Percentiles rank a stretch among this genome's conserved stretches.
These are phyloP conservation scores for Sebastes iracundus DNA, from an alignment of 2,797 vertebrate species.

Conservation along the genomic window DNA sequence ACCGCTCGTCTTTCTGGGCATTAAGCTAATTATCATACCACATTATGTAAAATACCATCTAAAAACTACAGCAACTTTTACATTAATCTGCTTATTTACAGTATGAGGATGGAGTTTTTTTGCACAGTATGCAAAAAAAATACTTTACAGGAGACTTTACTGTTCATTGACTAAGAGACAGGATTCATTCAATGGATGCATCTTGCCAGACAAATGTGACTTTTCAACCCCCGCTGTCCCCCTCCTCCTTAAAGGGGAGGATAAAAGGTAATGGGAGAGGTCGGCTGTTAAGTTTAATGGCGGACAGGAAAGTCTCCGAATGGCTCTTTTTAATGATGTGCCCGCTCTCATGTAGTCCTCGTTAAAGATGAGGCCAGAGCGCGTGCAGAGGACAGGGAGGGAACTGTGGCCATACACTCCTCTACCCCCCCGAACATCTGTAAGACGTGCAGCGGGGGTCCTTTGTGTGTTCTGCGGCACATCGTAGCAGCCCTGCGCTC, in stretches of 20 bases:
- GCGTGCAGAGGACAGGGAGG: conserved; percentile 60
- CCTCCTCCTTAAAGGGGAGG: conserved; percentile 67
- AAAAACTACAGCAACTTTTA: conserved; percentile 10
- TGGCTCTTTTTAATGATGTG: conserved; percentile 89
- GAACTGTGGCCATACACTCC: conserved; percentile 48
- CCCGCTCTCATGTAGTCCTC: conserved; percentile 84
- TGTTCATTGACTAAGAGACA: conserved; percentile 29
- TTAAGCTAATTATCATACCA: conserved; percentile 59
- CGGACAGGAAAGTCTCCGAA: conserved; percentile 89
- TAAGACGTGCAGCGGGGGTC: conserved; percentile 34
- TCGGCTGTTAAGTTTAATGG: conserved; percentile 91
- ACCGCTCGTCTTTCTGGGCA: conserved; percentile 47
- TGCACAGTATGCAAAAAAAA: background rate
- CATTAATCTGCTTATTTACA: conserved; percentile 20
- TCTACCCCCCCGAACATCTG: conserved; percentile 31
- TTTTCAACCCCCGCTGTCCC: conserved; percentile 80
- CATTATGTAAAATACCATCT: conserved; percentile 49
- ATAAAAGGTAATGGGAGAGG: conserved; percentile 86
- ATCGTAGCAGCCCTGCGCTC: conserved; percentile 41
- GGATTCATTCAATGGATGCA: conserved; percentile 58
- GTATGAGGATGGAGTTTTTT: background rate
- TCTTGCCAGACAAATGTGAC: conserved; percentile 88
- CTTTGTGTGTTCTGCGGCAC: conserved; percentile 51
- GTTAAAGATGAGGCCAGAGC: conserved; percentile 76
- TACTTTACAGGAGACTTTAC: conserved; percentile 17